Percentiles rank a stretch among this genome's conserved stretches.
These are phyloP conservation scores for Lypha dubia DNA, from an alignment of 2,888 invertebrate species.

Conservation along the genomic window DNA sequence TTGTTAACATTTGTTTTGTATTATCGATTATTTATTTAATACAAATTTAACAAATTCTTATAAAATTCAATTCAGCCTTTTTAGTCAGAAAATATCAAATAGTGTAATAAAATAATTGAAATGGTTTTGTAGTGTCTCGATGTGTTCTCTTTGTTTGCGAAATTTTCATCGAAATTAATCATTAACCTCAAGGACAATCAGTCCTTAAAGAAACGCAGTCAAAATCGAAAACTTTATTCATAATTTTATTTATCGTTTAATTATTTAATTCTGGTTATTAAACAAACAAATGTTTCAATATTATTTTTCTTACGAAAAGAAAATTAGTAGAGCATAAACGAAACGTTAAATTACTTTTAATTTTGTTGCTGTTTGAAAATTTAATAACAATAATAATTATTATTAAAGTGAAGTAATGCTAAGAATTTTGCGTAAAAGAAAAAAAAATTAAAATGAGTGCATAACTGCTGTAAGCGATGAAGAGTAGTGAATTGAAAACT, in stretches of 20 bases:
- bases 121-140: not conserved
- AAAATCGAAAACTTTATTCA: not conserved
- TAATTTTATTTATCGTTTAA: not conserved
- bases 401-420: not conserved
- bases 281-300: not conserved
- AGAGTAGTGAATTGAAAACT: not conserved
- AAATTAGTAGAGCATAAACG: slow-evolving; percentile 37
- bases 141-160: not conserved
- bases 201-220: not conserved
- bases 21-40: slow-evolving; percentile 62
- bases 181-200: not conserved
- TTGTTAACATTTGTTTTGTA: slow-evolving; percentile 39
- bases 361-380: slow-evolving; percentile 16
- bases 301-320: slow-evolving; percentile 1
- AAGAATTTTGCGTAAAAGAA: slow-evolving; percentile 26
- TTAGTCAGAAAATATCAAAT: not conserved
- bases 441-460: not conserved
- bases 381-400: slow-evolving; percentile 2
- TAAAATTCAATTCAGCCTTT: not conserved
- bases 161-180: not conserved
- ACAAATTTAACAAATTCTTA: slow-evolving; percentile 13
- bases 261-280: not conserved
- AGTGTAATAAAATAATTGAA: slow-evolving; percentile 24
- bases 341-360: slow-evolving; percentile 32
- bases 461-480: not conserved